These are phyloP conservation scores for Martes martes DNA, from an alignment of 2,113 vertebrate species.

Conservation along the genomic window DNA sequence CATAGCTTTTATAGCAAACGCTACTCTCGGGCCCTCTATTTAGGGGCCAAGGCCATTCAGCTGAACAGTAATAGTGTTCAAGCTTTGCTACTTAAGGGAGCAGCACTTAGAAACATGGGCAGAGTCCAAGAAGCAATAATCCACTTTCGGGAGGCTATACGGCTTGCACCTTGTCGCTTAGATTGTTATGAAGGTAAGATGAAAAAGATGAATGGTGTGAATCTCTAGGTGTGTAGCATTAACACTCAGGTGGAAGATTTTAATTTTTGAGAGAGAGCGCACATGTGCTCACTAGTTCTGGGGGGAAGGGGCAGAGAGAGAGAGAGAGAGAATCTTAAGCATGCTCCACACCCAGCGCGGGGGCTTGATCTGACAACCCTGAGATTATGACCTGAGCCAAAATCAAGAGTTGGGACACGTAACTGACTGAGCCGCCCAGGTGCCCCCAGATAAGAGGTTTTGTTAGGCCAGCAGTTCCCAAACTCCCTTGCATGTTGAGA, in stretches of 20 bases:
- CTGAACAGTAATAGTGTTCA: conserved; percentile 98
- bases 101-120: conserved; percentile 96
- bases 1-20: conserved; percentile 99
- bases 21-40: conserved; percentile 95
- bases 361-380: not conserved
- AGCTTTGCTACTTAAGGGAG: conserved; percentile 95
- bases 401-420: not conserved
- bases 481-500: not conserved
- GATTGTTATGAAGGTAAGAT: conserved; percentile 95
- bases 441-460: not conserved
- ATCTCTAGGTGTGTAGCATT: not conserved
- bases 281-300: not conserved
- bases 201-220: not conserved
- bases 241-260: not conserved
- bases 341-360: fast-evolving
- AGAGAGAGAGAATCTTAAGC: not conserved
- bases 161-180: conserved; percentile 93
- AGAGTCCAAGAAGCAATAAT: conserved; percentile 98
- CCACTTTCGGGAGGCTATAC: conserved; percentile 97
- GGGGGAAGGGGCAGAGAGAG: not conserved
- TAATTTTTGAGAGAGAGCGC: not conserved
- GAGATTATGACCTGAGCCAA: not conserved
- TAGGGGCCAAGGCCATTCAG: conserved; percentile 98
- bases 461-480: not conserved
- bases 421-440: not conserved